Percentiles rank a stretch among this genome's conserved stretches.
phyloP scores from a whole-genome alignment of 2,113 vertebrate species.

The Dicaeum eximium region DNA sequence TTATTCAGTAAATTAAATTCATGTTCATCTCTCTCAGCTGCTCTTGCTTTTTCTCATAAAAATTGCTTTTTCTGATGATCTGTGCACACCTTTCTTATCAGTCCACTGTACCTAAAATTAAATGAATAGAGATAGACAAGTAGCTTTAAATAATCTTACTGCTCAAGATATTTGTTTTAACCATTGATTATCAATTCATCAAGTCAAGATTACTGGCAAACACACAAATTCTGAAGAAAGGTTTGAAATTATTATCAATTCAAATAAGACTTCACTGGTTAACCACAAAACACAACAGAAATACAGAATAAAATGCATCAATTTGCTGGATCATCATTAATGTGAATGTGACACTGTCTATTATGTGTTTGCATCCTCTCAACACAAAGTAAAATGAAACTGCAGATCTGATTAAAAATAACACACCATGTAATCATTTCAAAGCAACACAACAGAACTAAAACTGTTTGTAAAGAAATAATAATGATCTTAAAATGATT shows the following conservation, averaged over 20 bases:
- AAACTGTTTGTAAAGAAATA: background rate
- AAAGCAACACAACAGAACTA: background rate
- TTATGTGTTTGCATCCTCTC: background rate
- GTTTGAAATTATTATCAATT: background rate
- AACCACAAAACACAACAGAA: background rate
- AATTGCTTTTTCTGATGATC: conserved; percentile 3
- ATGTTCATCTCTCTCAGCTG: background rate
- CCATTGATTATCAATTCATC: background rate
- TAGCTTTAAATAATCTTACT: background rate
- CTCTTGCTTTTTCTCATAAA: background rate
- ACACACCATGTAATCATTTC: background rate
- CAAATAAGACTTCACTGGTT: background rate
- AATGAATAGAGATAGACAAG: background rate
- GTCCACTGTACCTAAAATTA: background rate
- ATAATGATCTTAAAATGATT: background rate
- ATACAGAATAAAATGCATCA: background rate
- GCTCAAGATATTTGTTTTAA: background rate
- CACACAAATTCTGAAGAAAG: background rate
- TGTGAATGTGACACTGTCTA: background rate
- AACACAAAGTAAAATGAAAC: background rate
- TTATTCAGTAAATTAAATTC: conserved; percentile 28
- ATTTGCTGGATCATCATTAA: background rate
- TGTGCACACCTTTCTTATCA: background rate
- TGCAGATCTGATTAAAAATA: background rate
- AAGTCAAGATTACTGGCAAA: background rate